A percentile compares a stretch with the other conserved stretches of the same genome.
phyloP scores from a whole-genome alignment of 2,113 vertebrate species.

The Notothenia coriiceps region DNA sequence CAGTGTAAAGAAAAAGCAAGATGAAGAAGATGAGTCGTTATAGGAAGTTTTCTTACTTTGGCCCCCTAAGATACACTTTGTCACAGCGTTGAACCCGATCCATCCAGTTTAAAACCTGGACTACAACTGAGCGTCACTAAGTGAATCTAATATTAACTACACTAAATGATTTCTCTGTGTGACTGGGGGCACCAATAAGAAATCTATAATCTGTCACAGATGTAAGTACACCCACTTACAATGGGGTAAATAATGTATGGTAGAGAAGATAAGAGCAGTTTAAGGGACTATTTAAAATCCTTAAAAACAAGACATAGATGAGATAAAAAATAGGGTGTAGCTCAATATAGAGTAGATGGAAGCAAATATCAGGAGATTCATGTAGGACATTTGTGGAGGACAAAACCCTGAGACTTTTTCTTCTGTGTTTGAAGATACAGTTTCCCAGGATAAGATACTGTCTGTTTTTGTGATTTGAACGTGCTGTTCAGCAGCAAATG shows the following conservation, averaged over 20 bases:
- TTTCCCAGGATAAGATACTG: background rate
- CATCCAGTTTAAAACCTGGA: background rate
- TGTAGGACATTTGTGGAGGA: background rate
- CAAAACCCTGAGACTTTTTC: background rate
- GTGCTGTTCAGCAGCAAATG: background rate
- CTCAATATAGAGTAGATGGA: background rate
- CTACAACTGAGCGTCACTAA: background rate
- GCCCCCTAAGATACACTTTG: too few relatives aligned
- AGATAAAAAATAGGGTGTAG: background rate
- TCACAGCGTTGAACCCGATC: background rate
- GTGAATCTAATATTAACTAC: conserved; percentile 4
- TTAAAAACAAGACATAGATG: background rate
- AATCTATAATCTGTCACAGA: conserved; percentile 6
- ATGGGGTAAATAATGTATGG: background rate
- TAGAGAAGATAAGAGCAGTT: background rate
- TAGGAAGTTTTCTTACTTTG: background rate
- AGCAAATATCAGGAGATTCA: background rate
- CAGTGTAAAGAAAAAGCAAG: background rate
- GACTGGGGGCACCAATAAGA: background rate
- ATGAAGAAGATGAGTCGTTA: background rate
- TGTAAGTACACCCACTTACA: background rate
- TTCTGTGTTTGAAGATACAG: background rate
- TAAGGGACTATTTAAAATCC: background rate
- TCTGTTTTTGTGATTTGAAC: background rate
- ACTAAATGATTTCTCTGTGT: background rate